phyloP scores from a whole-genome alignment of 2,888 invertebrate species.

The Vannuccia rotundouncinata region DNA sequence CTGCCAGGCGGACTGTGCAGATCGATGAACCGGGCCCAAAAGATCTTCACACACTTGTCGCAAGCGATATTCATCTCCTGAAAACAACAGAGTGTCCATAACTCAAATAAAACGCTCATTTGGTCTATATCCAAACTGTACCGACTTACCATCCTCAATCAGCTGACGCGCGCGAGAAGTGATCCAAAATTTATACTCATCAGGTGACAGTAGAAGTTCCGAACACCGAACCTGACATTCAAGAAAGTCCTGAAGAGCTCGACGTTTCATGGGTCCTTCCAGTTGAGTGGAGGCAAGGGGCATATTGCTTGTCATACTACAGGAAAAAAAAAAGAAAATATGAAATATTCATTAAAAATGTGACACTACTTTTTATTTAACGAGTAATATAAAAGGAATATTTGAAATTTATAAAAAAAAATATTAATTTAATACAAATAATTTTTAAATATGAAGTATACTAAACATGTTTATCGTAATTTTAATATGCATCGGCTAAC shows the following conservation, averaged over 20 bases:
- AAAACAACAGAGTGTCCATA: no score
- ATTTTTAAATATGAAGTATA: no score
- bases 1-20: constrained; percentile 29
- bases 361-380: no score
- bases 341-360: no score
- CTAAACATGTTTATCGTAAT: no score
- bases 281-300: not conserved
- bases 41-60: constrained; percentile 31
- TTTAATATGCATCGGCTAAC: not conserved
- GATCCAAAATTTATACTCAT: constrained; percentile 31
- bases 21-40: constrained; percentile 32
- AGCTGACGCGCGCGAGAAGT: constrained; percentile 5
- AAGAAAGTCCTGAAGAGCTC: constrained; percentile 20
- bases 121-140: no score
- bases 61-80: constrained; percentile 27
- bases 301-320: not conserved
- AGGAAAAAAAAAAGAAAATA: not conserved
- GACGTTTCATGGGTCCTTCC: not conserved
- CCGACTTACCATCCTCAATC: constrained; percentile 34
- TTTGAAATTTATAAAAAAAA: no score
- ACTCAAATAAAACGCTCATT: no score
- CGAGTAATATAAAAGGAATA: no score
- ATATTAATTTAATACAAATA: no score
- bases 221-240: constrained; percentile 29
- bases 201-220: constrained; percentile 16